Percentiles rank a stretch among this genome's conserved stretches.
These are phyloP conservation scores for Chironomus tentans DNA, from an alignment of 2,888 invertebrate genomes.

Conservation along the genomic window DNA sequence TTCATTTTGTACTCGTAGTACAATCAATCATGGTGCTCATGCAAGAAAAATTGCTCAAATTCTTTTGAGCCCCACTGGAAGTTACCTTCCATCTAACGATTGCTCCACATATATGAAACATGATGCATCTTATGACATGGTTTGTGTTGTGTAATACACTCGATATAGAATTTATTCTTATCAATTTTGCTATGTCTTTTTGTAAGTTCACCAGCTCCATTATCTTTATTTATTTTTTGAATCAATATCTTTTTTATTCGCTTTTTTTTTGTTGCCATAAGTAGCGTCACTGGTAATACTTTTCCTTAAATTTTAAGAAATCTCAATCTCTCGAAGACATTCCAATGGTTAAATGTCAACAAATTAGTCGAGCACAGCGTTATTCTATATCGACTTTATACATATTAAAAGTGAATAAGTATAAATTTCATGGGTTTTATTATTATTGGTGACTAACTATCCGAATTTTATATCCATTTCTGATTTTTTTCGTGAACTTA, in stretches of 20 bases:
- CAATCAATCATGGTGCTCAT: neutral
- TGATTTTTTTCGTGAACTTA: no score
- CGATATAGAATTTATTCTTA: neutral
- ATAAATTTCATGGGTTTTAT: no score
- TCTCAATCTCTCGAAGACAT: neutral
- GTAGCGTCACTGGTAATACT: neutral
- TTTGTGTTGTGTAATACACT: neutral
- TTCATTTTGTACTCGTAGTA: neutral
- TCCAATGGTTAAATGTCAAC: neutral
- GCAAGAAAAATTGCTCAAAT: slow-evolving; percentile 17
- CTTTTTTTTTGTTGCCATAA: neutral
- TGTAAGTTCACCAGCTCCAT: neutral
- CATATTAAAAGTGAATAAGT: neutral
- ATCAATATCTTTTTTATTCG: no score
- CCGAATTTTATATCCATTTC: no score
- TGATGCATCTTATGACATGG: slow-evolving; percentile 2
- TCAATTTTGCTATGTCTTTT: neutral
- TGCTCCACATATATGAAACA: neutral
- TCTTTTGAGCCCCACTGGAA: slow-evolving; percentile 9
- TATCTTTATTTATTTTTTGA: neutral
- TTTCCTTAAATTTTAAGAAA: neutral
- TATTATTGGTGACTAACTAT: no score
- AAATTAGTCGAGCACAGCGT: neutral
- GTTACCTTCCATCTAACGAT: neutral
- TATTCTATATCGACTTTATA: neutral